Conservation (phyloP, 1,140 invertebrate species). For the Eurosta solidaginis region DNA sequence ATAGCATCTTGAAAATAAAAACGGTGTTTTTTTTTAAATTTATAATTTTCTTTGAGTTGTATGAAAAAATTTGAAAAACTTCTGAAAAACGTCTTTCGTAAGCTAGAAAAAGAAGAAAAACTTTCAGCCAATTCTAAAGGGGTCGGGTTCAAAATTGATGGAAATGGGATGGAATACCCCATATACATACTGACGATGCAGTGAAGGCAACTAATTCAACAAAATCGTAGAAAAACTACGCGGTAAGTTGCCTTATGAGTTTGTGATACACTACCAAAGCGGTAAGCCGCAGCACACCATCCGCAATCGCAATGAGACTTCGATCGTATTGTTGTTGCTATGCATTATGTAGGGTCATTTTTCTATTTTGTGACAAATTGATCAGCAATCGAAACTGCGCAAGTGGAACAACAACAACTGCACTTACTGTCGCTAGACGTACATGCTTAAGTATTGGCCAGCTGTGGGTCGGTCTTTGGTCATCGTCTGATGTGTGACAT, state of each 20-base stretch:
- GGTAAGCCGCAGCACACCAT: background rate
- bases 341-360: background rate
- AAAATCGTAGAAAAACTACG: background rate
- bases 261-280: background rate
- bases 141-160: no score
- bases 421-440: background rate
- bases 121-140: no score
- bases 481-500: background rate
- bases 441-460: background rate
- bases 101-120: no score
- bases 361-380: constrained; percentile 24
- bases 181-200: no score
- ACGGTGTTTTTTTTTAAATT: no score
- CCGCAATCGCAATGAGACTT: no score
- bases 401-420: background rate
- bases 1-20: no score
- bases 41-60: no score
- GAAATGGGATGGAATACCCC: no score
- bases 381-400: constrained; percentile 21
- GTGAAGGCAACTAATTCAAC: background rate
- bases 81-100: no score
- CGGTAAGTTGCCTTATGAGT: background rate
- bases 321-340: background rate
- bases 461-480: background rate
- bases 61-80: no score